Base-by-base conservation (phyloP, 2,888 invertebrate species). In the Timema podura region DNA sequence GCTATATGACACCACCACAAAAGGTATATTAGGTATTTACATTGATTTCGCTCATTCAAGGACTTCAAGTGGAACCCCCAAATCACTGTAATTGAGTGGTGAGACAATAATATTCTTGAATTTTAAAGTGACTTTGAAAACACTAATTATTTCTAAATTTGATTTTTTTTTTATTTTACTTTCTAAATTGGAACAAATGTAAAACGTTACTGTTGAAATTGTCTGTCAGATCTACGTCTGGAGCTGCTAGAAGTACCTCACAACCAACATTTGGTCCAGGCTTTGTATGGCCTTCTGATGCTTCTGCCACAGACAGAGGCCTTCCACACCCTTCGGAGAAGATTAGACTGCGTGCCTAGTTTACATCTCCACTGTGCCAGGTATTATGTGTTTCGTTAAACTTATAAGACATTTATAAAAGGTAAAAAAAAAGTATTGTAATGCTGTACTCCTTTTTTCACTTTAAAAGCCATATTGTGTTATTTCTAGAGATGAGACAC, bases 291-390 rank as follows among this genome's bases (percentile, higher is more conserved):
- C 1, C 86, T 99, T 73, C 86, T 99, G 49, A 99, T 99, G 99
- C 82, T 99, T 76, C 84, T 99, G 78, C 99, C 99, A 66, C 99
- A 99, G 86, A 95, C 93, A 66, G 96, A 97, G 80, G 97, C 98
- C 51, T 99, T 98, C 84, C 90, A 91, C 79, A 90, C 92, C 74
- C 86, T 99, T 72, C 85, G 87, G 74, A 87, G 89, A 77, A 86
- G 97, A 44, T 86, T 98, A 47, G 89, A 92, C 78, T 93, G 93
- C 81, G 88, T 93, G 74, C 92, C 93, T 67, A 85, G 84, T 77
- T 78, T 86, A 75, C 86, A 87, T 76, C 79, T 86, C 69, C 85
- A 85, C 73, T 84, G 84, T 81, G 83, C 83, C 49, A 83, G 84
- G 75, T 81, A 80, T 79, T 84, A 79, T 3, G 1, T 51, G 11